Evolutionary conservation across 2,113 vertebrate species (phyloP).

Genomic region (Centrocercus urophasianus): DNA sequence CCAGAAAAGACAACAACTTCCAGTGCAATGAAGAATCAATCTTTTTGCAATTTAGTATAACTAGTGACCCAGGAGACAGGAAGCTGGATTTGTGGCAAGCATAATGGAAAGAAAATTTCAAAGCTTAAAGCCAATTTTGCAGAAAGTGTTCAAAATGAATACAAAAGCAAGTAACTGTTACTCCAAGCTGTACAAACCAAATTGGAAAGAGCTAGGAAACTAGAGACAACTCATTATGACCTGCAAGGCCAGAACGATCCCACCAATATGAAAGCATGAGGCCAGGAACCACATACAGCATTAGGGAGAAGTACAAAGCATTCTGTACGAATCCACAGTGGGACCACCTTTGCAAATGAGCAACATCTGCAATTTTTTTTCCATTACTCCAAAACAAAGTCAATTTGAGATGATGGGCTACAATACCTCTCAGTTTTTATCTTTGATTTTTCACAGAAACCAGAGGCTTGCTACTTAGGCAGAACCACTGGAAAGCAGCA

Average conservation of each 20-base stretch:
- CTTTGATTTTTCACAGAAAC: neutral
- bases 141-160: neutral
- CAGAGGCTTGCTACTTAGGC: neutral
- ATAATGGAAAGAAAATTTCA: neutral
- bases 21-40: neutral
- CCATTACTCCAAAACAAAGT: neutral
- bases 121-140: neutral
- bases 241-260: neutral
- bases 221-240: neutral
- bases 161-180: neutral
- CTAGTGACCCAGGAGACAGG: neutral
- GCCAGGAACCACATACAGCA: neutral
- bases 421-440: neutral
- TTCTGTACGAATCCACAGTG: neutral
- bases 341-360: neutral
- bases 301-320: neutral
- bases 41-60: neutral
- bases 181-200: slow-evolving; percentile 9
- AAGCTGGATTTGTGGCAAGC: neutral
- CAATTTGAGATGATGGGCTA: neutral
- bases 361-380: neutral
- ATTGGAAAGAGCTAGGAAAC: neutral
- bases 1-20: slow-evolving; percentile 28
- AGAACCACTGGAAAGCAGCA: neutral
- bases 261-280: neutral